These are phyloP conservation scores for Lota lota DNA, from an alignment of 2,113 vertebrate species.

Conservation along the genomic window DNA sequence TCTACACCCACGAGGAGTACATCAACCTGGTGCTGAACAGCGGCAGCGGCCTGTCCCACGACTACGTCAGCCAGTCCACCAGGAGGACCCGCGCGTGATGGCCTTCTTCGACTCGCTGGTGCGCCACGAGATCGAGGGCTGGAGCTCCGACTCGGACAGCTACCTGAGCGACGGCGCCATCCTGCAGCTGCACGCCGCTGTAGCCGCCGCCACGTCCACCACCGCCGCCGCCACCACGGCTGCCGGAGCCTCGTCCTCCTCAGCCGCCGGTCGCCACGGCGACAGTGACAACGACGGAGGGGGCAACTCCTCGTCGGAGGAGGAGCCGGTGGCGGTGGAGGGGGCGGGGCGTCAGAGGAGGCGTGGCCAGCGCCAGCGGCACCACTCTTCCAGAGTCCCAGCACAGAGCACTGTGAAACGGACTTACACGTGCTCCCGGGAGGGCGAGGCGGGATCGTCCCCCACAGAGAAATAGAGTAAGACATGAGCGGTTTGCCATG, in stretches of 20 bases:
- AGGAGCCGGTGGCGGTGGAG: slow-evolving; percentile 42
- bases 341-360: slow-evolving; percentile 34
- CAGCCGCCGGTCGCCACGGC: slow-evolving; percentile 56
- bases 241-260: rapidly evolving
- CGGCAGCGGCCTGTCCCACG: slow-evolving; percentile 92
- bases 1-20: slow-evolving; percentile 98
- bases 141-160: slow-evolving; percentile 96
- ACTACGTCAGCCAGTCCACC: slow-evolving; percentile 95
- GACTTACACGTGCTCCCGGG: slow-evolving; percentile 79
- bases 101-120: slow-evolving; percentile 98
- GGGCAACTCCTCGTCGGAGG: slow-evolving; percentile 76
- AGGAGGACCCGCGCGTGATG: slow-evolving; percentile 98
- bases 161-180: slow-evolving; percentile 94
- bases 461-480: slow-evolving; percentile 93
- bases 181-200: slow-evolving; percentile 85
- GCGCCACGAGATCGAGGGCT: slow-evolving; percentile 93
- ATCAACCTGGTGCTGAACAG: slow-evolving; percentile 97
- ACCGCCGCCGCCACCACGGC: neutral
- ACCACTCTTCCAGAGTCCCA: slow-evolving; percentile 66
- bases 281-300: slow-evolving; percentile 77
- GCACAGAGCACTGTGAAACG: slow-evolving; percentile 79
- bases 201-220: neutral
- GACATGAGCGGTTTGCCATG: slow-evolving; percentile 73
- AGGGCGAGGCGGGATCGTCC: slow-evolving; percentile 51
- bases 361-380: slow-evolving; percentile 44